Percentiles rank a stretch among this genome's conserved stretches.
phyloP scores from a whole-genome alignment of 1,140 invertebrate species.

The Drosophila kikkawai region DNA sequence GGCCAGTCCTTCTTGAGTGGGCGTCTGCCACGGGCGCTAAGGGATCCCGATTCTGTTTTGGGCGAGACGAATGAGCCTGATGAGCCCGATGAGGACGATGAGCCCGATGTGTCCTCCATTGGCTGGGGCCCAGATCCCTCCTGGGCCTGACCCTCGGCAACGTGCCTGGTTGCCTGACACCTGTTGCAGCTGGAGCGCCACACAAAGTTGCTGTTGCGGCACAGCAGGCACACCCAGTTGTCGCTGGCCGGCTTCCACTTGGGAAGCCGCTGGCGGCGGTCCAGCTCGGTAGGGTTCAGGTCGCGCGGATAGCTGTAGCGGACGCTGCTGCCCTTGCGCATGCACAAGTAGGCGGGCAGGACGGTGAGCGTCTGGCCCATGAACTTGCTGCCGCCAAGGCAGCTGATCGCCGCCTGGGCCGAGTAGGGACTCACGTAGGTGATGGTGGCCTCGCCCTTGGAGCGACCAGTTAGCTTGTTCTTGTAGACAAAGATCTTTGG shows the following conservation, averaged over 20 bases:
- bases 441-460: constrained; percentile 69
- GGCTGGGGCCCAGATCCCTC: background rate
- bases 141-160: background rate
- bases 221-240: constrained; percentile 62
- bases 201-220: constrained; percentile 69
- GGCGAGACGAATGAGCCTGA: too few species aligned
- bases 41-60: background rate
- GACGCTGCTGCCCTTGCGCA: constrained; percentile 35
- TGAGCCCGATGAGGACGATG: background rate
- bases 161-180: constrained; percentile 40
- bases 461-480: constrained; percentile 63
- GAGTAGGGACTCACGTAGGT: constrained; percentile 55
- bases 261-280: constrained; percentile 43
- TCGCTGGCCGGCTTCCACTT: constrained; percentile 70
- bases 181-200: constrained; percentile 68
- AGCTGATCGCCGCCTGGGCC: constrained; percentile 56
- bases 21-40: constrained; percentile 6
- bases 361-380: constrained; percentile 55
- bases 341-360: constrained; percentile 64
- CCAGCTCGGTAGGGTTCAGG: constrained; percentile 8
- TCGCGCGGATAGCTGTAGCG: constrained; percentile 59
- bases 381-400: constrained; percentile 51
- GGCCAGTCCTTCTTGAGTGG: constrained; percentile 55
- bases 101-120: background rate
- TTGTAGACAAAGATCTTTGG: constrained; percentile 75